Evolutionary conservation across 2,113 vertebrate genomes (phyloP).

Genomic region (Ramphastos sulfuratus): DNA sequence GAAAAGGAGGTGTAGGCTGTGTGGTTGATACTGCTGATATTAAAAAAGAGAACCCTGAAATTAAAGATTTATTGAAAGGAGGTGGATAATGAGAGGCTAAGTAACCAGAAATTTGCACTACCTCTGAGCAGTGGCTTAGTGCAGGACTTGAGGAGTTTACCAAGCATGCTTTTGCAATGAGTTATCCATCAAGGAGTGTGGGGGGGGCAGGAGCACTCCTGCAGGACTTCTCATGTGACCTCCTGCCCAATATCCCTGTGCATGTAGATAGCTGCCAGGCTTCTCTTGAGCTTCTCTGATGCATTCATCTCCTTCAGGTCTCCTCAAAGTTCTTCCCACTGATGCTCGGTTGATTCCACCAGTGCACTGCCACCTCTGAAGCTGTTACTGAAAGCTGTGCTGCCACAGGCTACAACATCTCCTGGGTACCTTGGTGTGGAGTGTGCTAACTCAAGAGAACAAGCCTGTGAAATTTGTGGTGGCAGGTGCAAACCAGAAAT

Average conservation of each 20-base stretch:
- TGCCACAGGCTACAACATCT: not conserved
- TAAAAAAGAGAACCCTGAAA: not conserved
- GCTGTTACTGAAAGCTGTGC: not conserved
- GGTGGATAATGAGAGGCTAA: not conserved
- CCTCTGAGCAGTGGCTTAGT: not conserved
- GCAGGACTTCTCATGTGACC: not conserved
- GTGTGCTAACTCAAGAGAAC: not conserved
- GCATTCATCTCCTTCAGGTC: not conserved
- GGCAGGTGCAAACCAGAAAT: not conserved
- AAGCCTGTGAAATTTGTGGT: not conserved
- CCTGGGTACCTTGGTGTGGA: not conserved
- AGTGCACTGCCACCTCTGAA: not conserved
- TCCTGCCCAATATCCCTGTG: accelerated
- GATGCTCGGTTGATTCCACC: not conserved
- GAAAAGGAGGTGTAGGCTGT: not conserved
- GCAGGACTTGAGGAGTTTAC: not conserved
- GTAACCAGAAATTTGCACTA: not conserved
- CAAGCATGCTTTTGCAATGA: not conserved
- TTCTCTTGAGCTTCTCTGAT: not conserved
- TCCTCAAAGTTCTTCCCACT: not conserved
- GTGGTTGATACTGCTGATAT: not conserved
- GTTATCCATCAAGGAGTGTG: accelerated
- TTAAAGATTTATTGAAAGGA: not conserved
- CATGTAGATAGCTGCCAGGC: not conserved
- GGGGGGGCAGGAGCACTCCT: not conserved